A percentile compares a stretch with the other conserved stretches of the same genome.
phyloP scores from a whole-genome alignment of 2,113 vertebrate genomes.

The Cichladusa arquata region DNA sequence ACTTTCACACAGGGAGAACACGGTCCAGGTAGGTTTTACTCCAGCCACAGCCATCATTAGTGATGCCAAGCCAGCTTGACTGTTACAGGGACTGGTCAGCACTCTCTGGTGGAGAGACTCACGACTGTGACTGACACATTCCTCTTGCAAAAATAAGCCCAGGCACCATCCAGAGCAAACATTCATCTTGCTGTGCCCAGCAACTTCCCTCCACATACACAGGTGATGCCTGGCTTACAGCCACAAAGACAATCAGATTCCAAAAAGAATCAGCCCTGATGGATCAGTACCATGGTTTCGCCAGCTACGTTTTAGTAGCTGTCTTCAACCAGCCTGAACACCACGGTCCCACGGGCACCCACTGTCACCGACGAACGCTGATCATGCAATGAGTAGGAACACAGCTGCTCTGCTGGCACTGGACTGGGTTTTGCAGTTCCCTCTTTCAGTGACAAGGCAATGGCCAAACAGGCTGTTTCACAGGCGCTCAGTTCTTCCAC shows the following conservation, averaged over 20 bases:
- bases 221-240: background rate
- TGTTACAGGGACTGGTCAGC: background rate
- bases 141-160: background rate
- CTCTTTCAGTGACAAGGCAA: constrained; percentile 29
- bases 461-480: background rate
- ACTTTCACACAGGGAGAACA: background rate
- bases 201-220: background rate
- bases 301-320: background rate
- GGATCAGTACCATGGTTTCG: background rate
- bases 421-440: background rate
- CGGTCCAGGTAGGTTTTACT: background rate
- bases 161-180: background rate
- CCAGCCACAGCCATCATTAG: background rate
- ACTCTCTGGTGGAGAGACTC: background rate
- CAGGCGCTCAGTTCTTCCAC: constrained; percentile 89
- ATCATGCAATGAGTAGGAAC: constrained; percentile 8
- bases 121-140: background rate
- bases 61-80: background rate
- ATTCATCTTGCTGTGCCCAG: background rate
- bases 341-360: background rate
- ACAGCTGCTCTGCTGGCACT: background rate
- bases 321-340: background rate
- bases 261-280: constrained; percentile 27
- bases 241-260: constrained; percentile 21
- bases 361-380: background rate